Percentiles rank a stretch among this genome's conserved stretches.
Evolutionary conservation across 2,888 invertebrate genomes (phyloP).

Genomic region (Quadriops clusia): DNA sequence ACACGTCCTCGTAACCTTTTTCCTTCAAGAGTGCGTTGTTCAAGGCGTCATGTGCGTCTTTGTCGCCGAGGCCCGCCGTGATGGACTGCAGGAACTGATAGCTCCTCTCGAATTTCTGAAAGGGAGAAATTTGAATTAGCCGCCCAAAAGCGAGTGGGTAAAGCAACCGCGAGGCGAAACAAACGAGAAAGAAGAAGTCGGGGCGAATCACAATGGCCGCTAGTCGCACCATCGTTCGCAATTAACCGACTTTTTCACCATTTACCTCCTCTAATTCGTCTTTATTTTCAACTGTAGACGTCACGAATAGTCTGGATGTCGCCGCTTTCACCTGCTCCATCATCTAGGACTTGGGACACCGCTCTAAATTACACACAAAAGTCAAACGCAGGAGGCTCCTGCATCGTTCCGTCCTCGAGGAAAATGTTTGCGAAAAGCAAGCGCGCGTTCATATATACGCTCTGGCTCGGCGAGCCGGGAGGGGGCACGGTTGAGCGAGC

Average conservation of each 20-base stretch:
- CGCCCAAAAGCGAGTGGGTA: no score
- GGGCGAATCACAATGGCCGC: constrained; percentile 42
- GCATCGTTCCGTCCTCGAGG: constrained; percentile 46
- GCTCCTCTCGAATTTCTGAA: constrained; percentile 81
- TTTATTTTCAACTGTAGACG: constrained; percentile 74
- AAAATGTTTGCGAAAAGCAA: constrained; percentile 39
- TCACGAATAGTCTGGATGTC: constrained; percentile 67
- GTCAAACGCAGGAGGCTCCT: constrained; percentile 45
- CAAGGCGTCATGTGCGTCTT: constrained; percentile 85
- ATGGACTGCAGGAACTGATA: constrained; percentile 65
- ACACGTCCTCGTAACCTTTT: constrained; percentile 85
- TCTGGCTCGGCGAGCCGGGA: constrained; percentile 22
- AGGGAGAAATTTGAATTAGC: no score
- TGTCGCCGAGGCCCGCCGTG: constrained; percentile 76
- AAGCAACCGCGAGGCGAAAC: constrained; percentile 30
- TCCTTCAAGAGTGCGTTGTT: constrained; percentile 83
- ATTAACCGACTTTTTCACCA: constrained; percentile 18
- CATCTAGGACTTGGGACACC: constrained; percentile 38
- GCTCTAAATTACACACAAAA: constrained; percentile 46
- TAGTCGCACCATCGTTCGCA: constrained; percentile 40
- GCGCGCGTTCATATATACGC: constrained; percentile 38
- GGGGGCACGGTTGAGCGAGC: constrained; percentile 21
- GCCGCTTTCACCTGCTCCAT: constrained; percentile 49
- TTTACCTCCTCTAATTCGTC: constrained; percentile 85
- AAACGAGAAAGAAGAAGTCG: constrained; percentile 33